A percentile compares a stretch with the other conserved stretches of the same genome.
These are phyloP conservation scores for Pandemis heparana DNA, from an alignment of 2,888 invertebrate genomes.

Conservation along the genomic window DNA sequence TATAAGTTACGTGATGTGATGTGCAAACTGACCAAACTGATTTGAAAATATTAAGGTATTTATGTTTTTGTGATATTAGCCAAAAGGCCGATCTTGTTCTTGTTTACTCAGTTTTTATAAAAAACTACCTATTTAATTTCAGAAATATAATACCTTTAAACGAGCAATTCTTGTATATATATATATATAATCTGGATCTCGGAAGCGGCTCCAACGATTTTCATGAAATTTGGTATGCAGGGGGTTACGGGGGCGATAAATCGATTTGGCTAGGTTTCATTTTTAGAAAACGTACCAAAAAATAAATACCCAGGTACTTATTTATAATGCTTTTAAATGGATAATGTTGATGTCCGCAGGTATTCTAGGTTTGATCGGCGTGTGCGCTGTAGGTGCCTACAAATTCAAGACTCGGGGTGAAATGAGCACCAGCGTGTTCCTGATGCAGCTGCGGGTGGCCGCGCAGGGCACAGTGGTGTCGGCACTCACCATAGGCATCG, in stretches of 20 bases:
- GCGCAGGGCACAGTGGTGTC: slow-evolving; percentile 94
- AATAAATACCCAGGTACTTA: no score
- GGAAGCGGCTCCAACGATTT: no score
- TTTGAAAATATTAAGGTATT: background rate
- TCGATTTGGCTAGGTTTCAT: no score
- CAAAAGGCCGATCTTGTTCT: no score
- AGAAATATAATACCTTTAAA: background rate
- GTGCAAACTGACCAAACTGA: background rate
- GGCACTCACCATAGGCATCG: slow-evolving; percentile 90
- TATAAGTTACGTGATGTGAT: background rate
- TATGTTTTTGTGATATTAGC: background rate
- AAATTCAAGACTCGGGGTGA: slow-evolving; percentile 90
- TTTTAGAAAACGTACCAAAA: no score
- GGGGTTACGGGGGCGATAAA: no score
- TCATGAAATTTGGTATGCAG: no score
- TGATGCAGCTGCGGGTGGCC: slow-evolving; percentile 94
- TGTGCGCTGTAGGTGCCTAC: slow-evolving; percentile 90
- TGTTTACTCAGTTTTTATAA: no score
- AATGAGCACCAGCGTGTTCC: slow-evolving; percentile 93
- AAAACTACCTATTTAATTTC: background rate
- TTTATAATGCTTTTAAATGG: background rate
- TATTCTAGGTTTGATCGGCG: slow-evolving; percentile 88
- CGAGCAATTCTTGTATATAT: no score
- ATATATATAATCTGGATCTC: no score
- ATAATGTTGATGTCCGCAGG: slow-evolving; percentile 80